Percentiles rank a stretch among this genome's conserved stretches.
Conservation (phyloP, 1,140 invertebrate species). For the Melanaphis sacchari region DNA sequence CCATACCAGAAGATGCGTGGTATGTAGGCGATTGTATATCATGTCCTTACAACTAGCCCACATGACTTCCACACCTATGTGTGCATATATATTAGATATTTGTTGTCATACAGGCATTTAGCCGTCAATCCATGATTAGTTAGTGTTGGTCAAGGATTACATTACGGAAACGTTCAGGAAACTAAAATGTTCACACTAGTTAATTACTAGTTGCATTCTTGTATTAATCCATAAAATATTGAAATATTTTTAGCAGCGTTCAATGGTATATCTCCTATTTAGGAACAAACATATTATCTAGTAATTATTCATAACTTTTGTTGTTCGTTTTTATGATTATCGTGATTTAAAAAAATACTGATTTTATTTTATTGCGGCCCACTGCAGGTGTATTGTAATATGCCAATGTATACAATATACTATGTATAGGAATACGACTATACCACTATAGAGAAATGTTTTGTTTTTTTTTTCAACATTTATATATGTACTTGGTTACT, state of each 20-base stretch:
- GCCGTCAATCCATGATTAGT: conserved; percentile 19
- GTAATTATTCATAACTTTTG: neutral
- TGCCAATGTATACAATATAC: neutral
- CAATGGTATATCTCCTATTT: conserved; percentile 27
- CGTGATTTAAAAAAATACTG: neutral
- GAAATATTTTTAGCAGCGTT: neutral
- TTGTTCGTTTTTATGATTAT: neutral
- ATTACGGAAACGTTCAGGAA: conserved; percentile 15
- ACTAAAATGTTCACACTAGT: neutral
- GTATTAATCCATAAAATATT: neutral
- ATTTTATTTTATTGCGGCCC: neutral
- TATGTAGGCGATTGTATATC: conserved; percentile 22
- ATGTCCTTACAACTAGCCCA: conserved; percentile 41
- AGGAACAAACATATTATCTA: neutral
- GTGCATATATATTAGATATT: neutral
- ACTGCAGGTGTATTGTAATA: neutral
- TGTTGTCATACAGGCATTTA: neutral
- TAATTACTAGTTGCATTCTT: neutral
- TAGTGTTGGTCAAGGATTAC: conserved; percentile 47
- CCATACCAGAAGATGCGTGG: conserved; percentile 54
- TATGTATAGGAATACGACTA: neutral
- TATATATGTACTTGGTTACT: neutral
- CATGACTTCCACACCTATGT: conserved; percentile 29
- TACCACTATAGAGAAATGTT: neutral
- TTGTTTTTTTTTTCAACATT: neutral